phyloP scores from a whole-genome alignment of 2,888 invertebrate species.

The Drosophila suboccidentalis region DNA sequence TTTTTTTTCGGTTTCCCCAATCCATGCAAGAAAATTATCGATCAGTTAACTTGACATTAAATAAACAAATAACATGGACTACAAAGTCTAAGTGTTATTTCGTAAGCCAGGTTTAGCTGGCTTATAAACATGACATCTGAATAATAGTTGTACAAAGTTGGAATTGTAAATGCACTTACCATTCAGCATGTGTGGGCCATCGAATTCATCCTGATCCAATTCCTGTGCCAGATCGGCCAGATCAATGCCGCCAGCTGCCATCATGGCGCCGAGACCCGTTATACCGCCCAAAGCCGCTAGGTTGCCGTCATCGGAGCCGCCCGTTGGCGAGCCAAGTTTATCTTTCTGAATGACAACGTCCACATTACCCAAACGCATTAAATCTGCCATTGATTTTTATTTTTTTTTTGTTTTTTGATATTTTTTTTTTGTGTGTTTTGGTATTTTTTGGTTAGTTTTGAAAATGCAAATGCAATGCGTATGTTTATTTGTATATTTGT shows the following conservation, averaged over 20 bases:
- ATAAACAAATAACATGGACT: too few relatives aligned
- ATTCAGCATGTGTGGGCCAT: conserved; percentile 88
- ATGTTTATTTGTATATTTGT: conserved; percentile 27
- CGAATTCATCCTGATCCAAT: conserved; percentile 90
- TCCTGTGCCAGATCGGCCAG: conserved; percentile 88
- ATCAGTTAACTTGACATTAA: too few relatives aligned
- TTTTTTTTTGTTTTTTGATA: conserved; percentile 37
- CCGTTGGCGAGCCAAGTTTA: conserved; percentile 93
- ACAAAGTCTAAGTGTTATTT: too few relatives aligned
- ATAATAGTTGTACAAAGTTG: neutral
- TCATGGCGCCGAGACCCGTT: conserved; percentile 85
- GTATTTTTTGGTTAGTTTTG: conserved; percentile 56
- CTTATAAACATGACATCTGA: too few relatives aligned
- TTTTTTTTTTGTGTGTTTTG: conserved; percentile 42
- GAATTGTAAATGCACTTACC: conserved; percentile 84
- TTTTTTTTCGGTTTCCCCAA: too few relatives aligned
- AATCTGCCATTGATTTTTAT: conserved; percentile 88
- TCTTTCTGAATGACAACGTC: conserved; percentile 89
- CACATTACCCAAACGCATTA: conserved; percentile 90
- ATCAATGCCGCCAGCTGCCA: conserved; percentile 87
- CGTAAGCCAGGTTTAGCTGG: too few relatives aligned
- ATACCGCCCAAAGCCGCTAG: conserved; percentile 81
- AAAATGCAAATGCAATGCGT: conserved; percentile 49
- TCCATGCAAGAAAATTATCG: too few relatives aligned
- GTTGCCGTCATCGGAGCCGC: conserved; percentile 94